Conservation (phyloP, 64 coral and sea anemone species). For the Dendrophyllia cribrosa region DNA sequence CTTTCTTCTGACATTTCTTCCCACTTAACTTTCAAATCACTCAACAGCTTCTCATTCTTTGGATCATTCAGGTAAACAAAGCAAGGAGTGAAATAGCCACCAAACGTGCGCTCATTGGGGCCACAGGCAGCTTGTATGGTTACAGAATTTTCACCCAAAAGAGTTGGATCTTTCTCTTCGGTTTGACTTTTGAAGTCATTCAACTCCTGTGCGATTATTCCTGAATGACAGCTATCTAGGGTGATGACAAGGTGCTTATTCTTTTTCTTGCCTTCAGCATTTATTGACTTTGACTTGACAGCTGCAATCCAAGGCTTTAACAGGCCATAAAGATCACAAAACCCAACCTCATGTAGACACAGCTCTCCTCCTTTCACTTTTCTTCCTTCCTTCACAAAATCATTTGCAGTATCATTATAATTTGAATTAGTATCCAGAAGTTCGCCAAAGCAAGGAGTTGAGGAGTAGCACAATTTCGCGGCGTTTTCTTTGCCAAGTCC, state of each 20-base stretch:
- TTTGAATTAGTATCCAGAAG: neutral
- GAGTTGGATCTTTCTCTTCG: neutral
- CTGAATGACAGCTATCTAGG: conserved; percentile 74
- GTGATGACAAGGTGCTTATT: conserved; percentile 67
- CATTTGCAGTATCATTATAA: conserved; percentile 13
- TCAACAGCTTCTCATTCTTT: neutral
- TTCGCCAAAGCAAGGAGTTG: conserved; percentile 12
- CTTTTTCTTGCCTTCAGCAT: conserved; percentile 14
- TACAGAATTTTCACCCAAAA: conserved; percentile 14
- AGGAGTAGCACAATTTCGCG: neutral
- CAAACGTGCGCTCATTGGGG: neutral
- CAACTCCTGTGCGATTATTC: conserved; percentile 49
- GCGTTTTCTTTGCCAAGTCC: conserved; percentile 22
- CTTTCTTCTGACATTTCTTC: neutral
- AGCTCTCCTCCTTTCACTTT: conserved; percentile 75
- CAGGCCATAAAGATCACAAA: conserved; percentile 69
- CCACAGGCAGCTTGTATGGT: conserved; percentile 70
- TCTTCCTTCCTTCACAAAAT: neutral
- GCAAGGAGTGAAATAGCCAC: conserved; percentile 49
- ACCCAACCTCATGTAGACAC: conserved; percentile 49
- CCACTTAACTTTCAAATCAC: neutral
- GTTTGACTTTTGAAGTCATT: neutral
- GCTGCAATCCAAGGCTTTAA: conserved; percentile 65
- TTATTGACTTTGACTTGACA: neutral
- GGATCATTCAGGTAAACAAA: conserved; percentile 48